phyloP scores from a whole-genome alignment of 2,113 vertebrate genomes.

The Alosa alosa region DNA sequence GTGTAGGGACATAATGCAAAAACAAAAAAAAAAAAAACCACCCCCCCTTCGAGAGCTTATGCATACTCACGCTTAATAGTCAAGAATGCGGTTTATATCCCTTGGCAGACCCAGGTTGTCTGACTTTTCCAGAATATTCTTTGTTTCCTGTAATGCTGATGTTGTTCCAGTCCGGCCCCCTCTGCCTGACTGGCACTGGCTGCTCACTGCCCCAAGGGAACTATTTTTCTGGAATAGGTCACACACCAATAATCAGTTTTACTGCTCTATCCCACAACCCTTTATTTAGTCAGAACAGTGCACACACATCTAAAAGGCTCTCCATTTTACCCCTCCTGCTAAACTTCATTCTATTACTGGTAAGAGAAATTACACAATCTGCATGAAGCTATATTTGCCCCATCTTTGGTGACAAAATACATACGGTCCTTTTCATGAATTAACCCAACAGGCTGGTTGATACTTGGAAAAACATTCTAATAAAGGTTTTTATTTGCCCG shows the following conservation, averaged over 20 bases:
- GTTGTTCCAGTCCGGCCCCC: not conserved
- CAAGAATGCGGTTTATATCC: not conserved
- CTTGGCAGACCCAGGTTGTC: not conserved
- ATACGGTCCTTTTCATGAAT: slow-evolving; percentile 11
- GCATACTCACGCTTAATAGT: not conserved
- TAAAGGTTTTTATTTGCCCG: slow-evolving; percentile 21
- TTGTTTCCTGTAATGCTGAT: not conserved
- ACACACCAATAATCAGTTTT: slow-evolving; percentile 6
- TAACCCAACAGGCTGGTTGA: not conserved
- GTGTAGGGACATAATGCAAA: not conserved
- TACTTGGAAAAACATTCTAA: slow-evolving; percentile 17
- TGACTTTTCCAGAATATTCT: not conserved
- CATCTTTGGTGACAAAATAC: not conserved
- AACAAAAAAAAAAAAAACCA: not conserved
- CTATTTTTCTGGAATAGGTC: not conserved
- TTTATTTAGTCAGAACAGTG: not conserved
- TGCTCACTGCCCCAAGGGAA: not conserved
- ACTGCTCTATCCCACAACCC: not conserved
- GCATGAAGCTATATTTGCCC: not conserved
- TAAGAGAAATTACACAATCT: not conserved
- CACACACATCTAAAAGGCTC: not conserved
- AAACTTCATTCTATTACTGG: not conserved
- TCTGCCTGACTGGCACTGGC: not conserved
- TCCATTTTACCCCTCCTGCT: not conserved
- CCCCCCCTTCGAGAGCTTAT: too few species aligned